Conservation (phyloP, 2,113 vertebrate species). For the Gasterosteus nipponicus region DNA sequence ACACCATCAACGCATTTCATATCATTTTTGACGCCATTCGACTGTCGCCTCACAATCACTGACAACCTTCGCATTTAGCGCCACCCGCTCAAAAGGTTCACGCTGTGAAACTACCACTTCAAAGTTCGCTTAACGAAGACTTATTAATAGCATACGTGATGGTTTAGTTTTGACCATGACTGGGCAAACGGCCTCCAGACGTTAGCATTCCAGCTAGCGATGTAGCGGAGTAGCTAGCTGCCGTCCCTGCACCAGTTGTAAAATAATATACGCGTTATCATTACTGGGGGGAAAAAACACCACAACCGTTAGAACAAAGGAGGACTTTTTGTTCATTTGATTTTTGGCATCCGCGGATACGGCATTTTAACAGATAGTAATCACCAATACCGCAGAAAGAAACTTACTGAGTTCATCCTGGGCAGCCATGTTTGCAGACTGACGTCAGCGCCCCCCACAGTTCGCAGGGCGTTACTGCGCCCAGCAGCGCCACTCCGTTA, state of each 20-base stretch:
- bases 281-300: not conserved
- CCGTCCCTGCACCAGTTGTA: slow-evolving; percentile 21
- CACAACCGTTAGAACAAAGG: rapidly evolving
- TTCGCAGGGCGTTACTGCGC: slow-evolving; percentile 49
- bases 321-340: rapidly evolving
- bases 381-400: slow-evolving; percentile 55
- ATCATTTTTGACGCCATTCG: not conserved
- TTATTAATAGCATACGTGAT: slow-evolving; percentile 23
- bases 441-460: slow-evolving; percentile 57
- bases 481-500: slow-evolving; percentile 14
- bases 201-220: slow-evolving; percentile 63
- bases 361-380: not conserved
- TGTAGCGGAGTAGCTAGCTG: slow-evolving; percentile 54
- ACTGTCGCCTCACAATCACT: not conserved
- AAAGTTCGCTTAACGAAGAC: not conserved
- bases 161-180: slow-evolving; percentile 83
- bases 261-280: not conserved
- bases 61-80: slow-evolving; percentile 9
- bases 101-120: not conserved
- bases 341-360: rapidly evolving
- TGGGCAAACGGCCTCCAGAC: slow-evolving; percentile 81
- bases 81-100: not conserved
- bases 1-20: slow-evolving; percentile 43
- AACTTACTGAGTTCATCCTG: slow-evolving; percentile 89
- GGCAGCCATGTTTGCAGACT: slow-evolving; percentile 83